phyloP scores from a whole-genome alignment of 2,113 vertebrate species.

The Corapipo altera region DNA sequence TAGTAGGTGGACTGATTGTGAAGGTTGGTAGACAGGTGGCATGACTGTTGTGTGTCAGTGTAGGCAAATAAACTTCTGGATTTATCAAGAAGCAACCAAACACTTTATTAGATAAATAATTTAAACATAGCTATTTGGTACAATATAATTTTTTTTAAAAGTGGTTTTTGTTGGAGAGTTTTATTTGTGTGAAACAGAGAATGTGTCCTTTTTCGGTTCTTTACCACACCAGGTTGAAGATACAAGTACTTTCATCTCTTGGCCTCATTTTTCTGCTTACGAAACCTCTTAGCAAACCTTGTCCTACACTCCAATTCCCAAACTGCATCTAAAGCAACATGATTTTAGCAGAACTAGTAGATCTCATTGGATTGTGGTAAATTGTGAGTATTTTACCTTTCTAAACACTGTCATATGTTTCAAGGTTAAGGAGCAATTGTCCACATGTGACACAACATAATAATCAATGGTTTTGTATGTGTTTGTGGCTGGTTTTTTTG shows the following conservation, averaged over 20 bases:
- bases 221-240: neutral
- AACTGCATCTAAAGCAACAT: neutral
- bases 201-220: neutral
- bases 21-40: neutral
- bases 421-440: neutral
- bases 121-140: neutral
- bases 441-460: neutral
- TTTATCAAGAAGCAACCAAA: neutral
- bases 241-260: neutral
- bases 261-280: neutral
- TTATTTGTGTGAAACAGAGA: fast-evolving
- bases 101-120: neutral
- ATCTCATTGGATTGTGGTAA: neutral
- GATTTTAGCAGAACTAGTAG: neutral
- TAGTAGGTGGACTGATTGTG: neutral
- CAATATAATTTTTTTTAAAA: neutral
- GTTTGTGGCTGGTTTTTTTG: neutral
- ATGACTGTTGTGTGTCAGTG: neutral
- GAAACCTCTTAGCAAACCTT: neutral
- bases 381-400: neutral
- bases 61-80: neutral
- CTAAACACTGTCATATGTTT: neutral
- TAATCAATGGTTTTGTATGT: neutral
- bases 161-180: fast-evolving
- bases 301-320: neutral